Percentiles rank a stretch among this genome's conserved stretches.
phyloP scores from a whole-genome alignment of 2,888 invertebrate species.

The Argyresthia albistria region DNA sequence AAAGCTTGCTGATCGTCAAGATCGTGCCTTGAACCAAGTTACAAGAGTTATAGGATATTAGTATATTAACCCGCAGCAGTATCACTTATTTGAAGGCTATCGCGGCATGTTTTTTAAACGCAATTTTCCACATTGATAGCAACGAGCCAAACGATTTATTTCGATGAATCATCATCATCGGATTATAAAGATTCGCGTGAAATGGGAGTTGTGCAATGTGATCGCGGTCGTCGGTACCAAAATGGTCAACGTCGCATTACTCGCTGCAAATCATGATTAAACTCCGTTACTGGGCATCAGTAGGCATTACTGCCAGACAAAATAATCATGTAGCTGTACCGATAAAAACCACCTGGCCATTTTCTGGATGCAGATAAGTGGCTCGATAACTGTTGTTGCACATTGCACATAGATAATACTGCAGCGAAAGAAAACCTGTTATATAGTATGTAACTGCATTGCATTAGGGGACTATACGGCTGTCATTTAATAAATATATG shows the following conservation, averaged over 20 bases:
- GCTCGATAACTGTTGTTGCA: slow-evolving; percentile 11
- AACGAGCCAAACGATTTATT: slow-evolving; percentile 35
- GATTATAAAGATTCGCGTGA: slow-evolving; percentile 18
- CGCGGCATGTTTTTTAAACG: slow-evolving; percentile 37
- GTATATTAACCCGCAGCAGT: too few species aligned
- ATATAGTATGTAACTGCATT: slow-evolving; percentile 5
- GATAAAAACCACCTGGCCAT: too few species aligned
- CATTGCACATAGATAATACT: slow-evolving; percentile 18
- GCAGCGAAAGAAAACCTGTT: slow-evolving; percentile 33
- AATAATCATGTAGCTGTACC: too few species aligned
- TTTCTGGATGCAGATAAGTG: neutral
- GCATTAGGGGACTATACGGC: slow-evolving; percentile 31
- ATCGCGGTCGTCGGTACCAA: neutral
- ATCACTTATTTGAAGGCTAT: slow-evolving; percentile 6
- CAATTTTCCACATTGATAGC: slow-evolving; percentile 35
- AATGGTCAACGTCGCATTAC: slow-evolving; percentile 2
- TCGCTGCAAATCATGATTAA: neutral
- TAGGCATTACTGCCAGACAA: too few species aligned
- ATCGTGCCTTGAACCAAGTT: too few species aligned
- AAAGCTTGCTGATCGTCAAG: slow-evolving; percentile 3
- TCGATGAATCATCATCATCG: slow-evolving; percentile 41
- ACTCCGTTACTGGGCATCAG: too few species aligned
- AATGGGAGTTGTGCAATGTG: slow-evolving; percentile 6
- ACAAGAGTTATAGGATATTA: too few species aligned
- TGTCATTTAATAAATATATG: slow-evolving; percentile 30